Evolutionary conservation across 2,797 vertebrate species (phyloP).

Genomic region (Etheostoma perlongum): DNA sequence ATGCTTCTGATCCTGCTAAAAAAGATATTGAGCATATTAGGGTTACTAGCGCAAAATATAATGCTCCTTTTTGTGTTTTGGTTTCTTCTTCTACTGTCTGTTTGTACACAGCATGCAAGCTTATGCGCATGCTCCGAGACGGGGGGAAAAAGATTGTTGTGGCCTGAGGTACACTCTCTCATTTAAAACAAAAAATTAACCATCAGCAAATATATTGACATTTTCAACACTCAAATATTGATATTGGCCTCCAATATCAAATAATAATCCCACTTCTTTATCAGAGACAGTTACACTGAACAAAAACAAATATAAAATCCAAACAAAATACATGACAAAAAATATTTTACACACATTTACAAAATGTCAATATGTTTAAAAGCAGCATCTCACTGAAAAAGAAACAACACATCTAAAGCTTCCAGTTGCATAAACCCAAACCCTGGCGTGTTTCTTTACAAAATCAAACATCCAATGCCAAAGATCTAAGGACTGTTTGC

Average conservation of each 20-base stretch:
- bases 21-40: no score
- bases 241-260: not conserved
- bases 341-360: constrained; percentile 51
- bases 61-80: no score
- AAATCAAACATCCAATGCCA: constrained; percentile 27
- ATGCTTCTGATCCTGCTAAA: no score
- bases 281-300: not conserved
- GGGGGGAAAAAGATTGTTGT: no score
- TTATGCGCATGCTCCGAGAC: no score
- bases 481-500: constrained; percentile 43
- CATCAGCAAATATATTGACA: no score
- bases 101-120: no score
- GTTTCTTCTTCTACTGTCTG: no score
- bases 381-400: constrained; percentile 22
- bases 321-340: constrained; percentile 59
- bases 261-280: not conserved
- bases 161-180: not conserved
- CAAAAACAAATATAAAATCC: constrained; percentile 35
- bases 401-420: constrained; percentile 4
- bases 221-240: no score
- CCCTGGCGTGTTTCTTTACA: not conserved
- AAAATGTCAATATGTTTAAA: constrained; percentile 18
- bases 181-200: no score
- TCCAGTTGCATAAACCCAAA: constrained; percentile 38
- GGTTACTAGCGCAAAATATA: no score